Evolutionary conservation across 2,888 invertebrate genomes (phyloP), one percentile per base, ranked within the genome.

Genomic region (Octodonta nipae): DNA sequence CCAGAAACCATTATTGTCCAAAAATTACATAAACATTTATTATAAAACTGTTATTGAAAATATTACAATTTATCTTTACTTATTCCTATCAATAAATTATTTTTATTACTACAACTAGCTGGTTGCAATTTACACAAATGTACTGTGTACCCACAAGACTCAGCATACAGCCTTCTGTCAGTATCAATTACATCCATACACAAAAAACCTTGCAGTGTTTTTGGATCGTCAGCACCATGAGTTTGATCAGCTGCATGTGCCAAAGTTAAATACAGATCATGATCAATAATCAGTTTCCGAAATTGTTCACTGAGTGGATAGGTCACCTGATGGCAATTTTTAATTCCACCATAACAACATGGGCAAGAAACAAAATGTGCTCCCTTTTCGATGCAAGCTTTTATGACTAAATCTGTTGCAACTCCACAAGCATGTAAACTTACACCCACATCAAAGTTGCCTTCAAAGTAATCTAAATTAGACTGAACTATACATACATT

Each of bases 211-310:
- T 86, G 78, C 4, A 65, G 63, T 3, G 78, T 76, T 49, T 82
- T 72, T 1, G 66, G 67, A 54, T 80, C 77, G 26, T 73, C 66
- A n/a, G 65, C 67, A 35, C 74, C 74, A 54, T 91, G 88, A 0
- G 88, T 88, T 61, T 92, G 89, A 61, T 93, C 93, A 0, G 92
- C 88, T 5, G 86, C 79, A 63, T 92, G 92, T 2, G 87, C 83
- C 35, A 93, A 69, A 38, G 76, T 74, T 38, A 87, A 64, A 59
- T 84, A 89, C 28, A 40, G 40, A 26, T 41, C 43, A 26, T 47
- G 40, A 13, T 44, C 35, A 11, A 44, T 25, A 8, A 40, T 40
- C 14, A 41, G 32, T 24, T 53, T 44, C 13, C 59, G 64, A 46
- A 78, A 78, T 24, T 55, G 55, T n/a, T 56, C 52, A 58, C 91